A percentile compares a stretch with the other conserved stretches of the same genome.
Conservation (phyloP, 2,113 vertebrate species). For the Psittacula cyanocephala region DNA sequence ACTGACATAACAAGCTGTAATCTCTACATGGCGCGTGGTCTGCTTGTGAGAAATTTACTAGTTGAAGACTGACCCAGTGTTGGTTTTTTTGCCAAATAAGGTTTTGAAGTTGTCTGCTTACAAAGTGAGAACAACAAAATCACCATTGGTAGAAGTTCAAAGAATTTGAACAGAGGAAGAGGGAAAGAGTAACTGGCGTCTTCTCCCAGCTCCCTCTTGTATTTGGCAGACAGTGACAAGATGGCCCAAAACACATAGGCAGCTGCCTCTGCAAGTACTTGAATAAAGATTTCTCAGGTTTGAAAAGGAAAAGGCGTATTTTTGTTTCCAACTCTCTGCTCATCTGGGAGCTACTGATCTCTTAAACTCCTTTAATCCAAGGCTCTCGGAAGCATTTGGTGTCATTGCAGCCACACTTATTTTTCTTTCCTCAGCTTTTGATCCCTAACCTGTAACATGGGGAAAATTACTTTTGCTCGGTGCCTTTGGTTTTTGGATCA, state of each 20-base stretch:
- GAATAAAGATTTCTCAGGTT: neutral
- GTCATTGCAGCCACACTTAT: rapidly evolving
- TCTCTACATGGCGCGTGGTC: rapidly evolving
- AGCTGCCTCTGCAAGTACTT: neutral
- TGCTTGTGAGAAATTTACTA: neutral
- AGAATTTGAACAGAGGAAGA: neutral
- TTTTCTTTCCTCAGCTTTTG: neutral
- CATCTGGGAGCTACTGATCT: neutral
- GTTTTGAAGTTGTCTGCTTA: neutral
- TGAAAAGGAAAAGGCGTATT: neutral
- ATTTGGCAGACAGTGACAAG: neutral
- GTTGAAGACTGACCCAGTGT: neutral
- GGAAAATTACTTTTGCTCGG: neutral
- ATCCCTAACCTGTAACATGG: neutral
- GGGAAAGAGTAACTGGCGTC: neutral
- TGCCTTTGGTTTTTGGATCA: neutral
- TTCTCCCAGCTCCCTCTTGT: neutral
- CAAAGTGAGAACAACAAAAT: neutral
- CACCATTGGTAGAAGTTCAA: rapidly evolving
- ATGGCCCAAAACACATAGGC: neutral
- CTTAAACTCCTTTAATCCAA: neutral
- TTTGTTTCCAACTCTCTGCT: neutral
- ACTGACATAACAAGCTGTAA: neutral
- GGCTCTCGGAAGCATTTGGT: neutral
- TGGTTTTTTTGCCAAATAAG: rapidly evolving